Evolutionary conservation across 2,888 invertebrate genomes (phyloP).

Genomic region (Chaetogeoica ovagalla): DNA sequence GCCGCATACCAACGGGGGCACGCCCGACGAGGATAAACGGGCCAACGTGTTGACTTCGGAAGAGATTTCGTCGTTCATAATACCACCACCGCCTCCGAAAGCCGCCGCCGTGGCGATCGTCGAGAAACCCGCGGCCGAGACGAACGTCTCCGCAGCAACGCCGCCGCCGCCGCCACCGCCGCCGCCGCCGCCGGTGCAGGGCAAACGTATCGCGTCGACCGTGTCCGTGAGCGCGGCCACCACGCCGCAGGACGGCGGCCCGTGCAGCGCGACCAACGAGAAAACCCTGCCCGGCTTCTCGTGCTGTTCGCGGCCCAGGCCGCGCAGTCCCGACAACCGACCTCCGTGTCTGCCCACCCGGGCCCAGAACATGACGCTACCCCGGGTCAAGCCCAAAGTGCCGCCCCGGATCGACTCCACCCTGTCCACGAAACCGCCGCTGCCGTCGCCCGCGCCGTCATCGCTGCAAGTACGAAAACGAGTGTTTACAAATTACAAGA

Average conservation of each 20-base stretch:
- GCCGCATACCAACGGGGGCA: conserved; percentile 57
- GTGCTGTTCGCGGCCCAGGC: conserved; percentile 54
- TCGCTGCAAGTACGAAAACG: conserved; percentile 61
- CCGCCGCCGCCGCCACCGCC: not conserved
- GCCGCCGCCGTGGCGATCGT: not conserved
- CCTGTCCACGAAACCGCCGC: conserved; percentile 73
- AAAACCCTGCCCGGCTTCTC: conserved; percentile 53
- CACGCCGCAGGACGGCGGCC: conserved; percentile 33
- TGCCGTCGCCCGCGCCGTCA: conserved; percentile 73
- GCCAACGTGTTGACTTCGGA: conserved; percentile 79
- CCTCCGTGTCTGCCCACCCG: conserved; percentile 53
- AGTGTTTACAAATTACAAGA: not conserved
- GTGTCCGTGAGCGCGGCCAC: conserved; percentile 21
- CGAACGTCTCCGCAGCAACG: too few relatives aligned
- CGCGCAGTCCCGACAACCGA: conserved; percentile 52
- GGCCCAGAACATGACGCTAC: conserved; percentile 58
- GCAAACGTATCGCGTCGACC: not conserved
- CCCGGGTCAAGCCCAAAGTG: conserved; percentile 59
- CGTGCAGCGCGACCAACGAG: conserved; percentile 18
- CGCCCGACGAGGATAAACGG: conserved; percentile 59
- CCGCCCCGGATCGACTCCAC: conserved; percentile 64
- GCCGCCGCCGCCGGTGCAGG: not conserved
- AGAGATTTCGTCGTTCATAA: conserved; percentile 82
- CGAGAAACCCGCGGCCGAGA: too few relatives aligned
- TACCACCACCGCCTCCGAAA: conserved; percentile 64